These are phyloP conservation scores for Galaxea fascicularis DNA, from an alignment of 92 coral and sea anemone genomes.

Conservation along the genomic window DNA sequence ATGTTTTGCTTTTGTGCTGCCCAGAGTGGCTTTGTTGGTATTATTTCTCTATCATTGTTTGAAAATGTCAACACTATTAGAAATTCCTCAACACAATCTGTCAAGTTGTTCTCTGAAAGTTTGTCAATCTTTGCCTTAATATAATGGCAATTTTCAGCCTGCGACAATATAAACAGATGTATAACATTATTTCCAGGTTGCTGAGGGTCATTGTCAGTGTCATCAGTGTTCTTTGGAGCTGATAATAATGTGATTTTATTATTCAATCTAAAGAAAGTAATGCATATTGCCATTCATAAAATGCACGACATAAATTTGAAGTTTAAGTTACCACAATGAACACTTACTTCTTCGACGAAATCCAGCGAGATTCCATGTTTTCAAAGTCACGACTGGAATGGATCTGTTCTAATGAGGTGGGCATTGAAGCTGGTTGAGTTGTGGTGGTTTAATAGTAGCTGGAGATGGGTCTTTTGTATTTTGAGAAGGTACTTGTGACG, in stretches of 20 bases:
- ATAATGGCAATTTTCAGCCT: slow-evolving; percentile 52
- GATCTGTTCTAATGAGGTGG: slow-evolving; percentile 1
- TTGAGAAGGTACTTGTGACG: background rate
- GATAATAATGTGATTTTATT: no score
- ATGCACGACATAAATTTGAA: no score
- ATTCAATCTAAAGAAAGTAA: no score
- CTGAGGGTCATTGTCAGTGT: background rate
- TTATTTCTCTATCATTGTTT: slow-evolving; percentile 40
- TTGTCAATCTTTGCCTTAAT: slow-evolving; percentile 11
- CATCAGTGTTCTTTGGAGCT: background rate
- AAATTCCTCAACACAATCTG: slow-evolving; percentile 26
- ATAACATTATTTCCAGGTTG: background rate
- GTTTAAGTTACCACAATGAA: no score
- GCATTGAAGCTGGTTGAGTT: background rate
- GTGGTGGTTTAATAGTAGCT: slow-evolving; percentile 16
- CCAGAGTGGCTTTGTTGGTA: slow-evolving; percentile 54
- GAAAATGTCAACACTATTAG: slow-evolving; percentile 44
- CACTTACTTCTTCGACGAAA: no score
- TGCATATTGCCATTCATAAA: no score
- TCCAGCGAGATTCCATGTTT: no score
- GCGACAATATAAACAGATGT: slow-evolving; percentile 26
- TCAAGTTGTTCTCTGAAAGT: background rate
- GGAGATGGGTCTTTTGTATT: slow-evolving; percentile 12
- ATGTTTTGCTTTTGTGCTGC: slow-evolving; percentile 57
- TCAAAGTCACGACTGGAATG: background rate